Conservation (phyloP, 1,140 invertebrate species). For the Ips typographus region DNA sequence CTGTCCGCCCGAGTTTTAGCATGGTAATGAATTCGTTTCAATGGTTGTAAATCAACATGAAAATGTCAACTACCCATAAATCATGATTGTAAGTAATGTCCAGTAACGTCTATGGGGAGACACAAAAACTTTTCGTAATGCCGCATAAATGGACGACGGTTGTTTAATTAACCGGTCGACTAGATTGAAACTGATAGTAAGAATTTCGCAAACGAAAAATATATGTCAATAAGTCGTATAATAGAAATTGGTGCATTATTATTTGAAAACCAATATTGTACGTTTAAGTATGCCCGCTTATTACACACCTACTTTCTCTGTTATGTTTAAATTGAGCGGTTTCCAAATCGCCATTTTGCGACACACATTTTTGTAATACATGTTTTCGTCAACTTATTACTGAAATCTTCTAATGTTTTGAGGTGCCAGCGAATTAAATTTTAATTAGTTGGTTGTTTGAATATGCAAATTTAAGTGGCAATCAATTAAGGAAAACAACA, state of each 20-base stretch:
- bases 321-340: neutral
- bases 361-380: neutral
- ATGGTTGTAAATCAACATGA: too few relatives aligned
- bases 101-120: too few relatives aligned
- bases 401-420: too few relatives aligned
- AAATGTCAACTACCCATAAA: too few relatives aligned
- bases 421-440: neutral
- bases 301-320: conserved; percentile 1
- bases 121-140: too few relatives aligned
- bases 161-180: too few relatives aligned
- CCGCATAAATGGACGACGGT: too few relatives aligned
- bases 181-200: neutral
- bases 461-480: neutral
- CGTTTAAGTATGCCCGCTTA: conserved; percentile 3
- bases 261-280: conserved; percentile 4
- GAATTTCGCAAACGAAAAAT: conserved; percentile 2
- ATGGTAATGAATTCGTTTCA: too few relatives aligned
- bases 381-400: too few relatives aligned
- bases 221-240: neutral
- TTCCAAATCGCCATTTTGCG: neutral
- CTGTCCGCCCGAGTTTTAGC: too few relatives aligned
- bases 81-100: too few relatives aligned
- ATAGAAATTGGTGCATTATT: neutral
- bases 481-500: too few relatives aligned
- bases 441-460: neutral